Base-by-base conservation (phyloP, 1,140 invertebrate species). In the Idris sp. region DNA sequence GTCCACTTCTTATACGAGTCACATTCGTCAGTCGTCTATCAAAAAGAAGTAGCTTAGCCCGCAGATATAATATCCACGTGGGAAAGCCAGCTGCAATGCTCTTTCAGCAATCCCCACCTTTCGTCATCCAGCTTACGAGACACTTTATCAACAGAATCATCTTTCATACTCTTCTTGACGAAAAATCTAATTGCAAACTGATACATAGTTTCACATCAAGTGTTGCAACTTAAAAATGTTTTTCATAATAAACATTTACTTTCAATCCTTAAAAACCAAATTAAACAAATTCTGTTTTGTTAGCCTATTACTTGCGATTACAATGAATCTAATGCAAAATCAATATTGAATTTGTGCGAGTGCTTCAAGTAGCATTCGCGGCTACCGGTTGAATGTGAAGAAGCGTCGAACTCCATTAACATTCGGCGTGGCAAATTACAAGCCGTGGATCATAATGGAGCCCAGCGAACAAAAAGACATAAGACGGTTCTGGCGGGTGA, bases 361-460 rank as follows among this genome's bases (percentile, higher is more conserved):
- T n/a, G n/a, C n/a, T n/a, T n/a, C n/a, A n/a, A 22, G 9, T 25
- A 41, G 28, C 9, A 15, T 44, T 53, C 26, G 19, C 31, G 36
- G 58, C 58, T 69, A 67, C 65, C 48, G 61, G 59, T 56, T 41
- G 56, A 58, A 64, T 64, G 53, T 38, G 22, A 33, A 25, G 41
- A 67, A 74, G 65, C 59, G 56, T 54, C 58, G 22, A 73, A 80
- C 77, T 80, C 85, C 83, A 86, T 87, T 86, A 86, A 85, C 84
- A 86, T 86, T 86, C 86, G 86, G 84, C 83, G 81, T 82, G 82
- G 85, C 83, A 86, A 87, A 86, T 87, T 87, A 86, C 86, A 86
- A 86, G 82, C 84, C 76, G 75, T 78, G 81, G 75, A 76, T 78
- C 76, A 83, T 86, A 86, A 86, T 86, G 84, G 86, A 80, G 36